Evolutionary conservation across 2,888 invertebrate species (phyloP).

Genomic region (Athripsodes cinereus): DNA sequence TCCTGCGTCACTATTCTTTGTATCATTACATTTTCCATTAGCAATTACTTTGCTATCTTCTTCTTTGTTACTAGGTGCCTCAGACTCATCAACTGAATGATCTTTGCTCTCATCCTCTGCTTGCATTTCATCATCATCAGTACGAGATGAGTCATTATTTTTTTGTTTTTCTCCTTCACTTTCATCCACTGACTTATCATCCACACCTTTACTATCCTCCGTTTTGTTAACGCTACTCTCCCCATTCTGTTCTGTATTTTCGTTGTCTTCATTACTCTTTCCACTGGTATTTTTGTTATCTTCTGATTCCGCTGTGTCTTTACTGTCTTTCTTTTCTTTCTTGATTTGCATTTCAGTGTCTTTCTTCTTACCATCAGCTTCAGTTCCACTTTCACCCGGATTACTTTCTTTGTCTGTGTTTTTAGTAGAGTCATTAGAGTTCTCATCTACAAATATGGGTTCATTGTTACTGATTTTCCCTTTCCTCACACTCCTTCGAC

Average conservation of each 20-base stretch:
- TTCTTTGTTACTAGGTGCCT: background rate
- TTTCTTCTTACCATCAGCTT: background rate
- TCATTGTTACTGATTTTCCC: constrained; percentile 34
- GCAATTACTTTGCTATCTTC: background rate
- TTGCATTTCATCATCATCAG: background rate
- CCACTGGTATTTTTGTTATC: constrained; percentile 13
- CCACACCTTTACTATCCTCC: background rate
- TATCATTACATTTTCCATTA: constrained; percentile 15
- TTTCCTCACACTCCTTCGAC: background rate
- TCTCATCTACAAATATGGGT: constrained; percentile 49
- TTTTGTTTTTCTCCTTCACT: background rate
- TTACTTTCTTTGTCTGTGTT: constrained; percentile 13
- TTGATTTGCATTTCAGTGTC: background rate
- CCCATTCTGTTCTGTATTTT: constrained; percentile 2
- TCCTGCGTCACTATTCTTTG: background rate
- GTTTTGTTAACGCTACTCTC: background rate
- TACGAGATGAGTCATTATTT: background rate
- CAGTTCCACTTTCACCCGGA: background rate
- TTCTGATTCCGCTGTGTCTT: constrained; percentile 15
- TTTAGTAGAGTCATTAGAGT: constrained; percentile 40
- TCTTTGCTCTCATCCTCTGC: background rate
- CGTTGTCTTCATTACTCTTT: constrained; percentile 16
- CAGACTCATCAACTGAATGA: background rate
- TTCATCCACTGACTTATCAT: constrained; percentile 6
- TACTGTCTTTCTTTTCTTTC: constrained; percentile 11